These are phyloP conservation scores for Dasysyrphus tricinctus DNA, from an alignment of 2,888 invertebrate species.

Conservation along the genomic window DNA sequence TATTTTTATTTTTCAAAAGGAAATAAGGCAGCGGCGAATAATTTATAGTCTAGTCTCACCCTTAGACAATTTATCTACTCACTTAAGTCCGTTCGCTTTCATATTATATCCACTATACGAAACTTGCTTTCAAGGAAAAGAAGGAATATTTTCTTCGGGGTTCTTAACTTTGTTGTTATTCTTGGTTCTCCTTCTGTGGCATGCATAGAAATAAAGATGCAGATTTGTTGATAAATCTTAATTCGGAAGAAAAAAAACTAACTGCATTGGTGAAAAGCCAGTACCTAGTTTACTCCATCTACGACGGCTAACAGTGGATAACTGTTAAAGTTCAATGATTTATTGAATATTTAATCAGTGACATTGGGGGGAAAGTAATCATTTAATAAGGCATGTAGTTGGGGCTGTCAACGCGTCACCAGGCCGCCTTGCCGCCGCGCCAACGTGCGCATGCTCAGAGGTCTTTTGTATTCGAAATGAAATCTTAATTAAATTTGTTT, in stretches of 20 bases:
- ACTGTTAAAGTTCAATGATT: conserved; percentile 72
- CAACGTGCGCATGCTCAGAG: conserved; percentile 36
- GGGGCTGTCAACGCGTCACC: conserved; percentile 53
- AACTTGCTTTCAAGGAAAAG: conserved; percentile 37
- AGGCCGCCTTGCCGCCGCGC: neutral
- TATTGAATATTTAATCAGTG: conserved; percentile 75
- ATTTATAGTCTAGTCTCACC: conserved; percentile 74
- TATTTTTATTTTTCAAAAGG: conserved; percentile 20
- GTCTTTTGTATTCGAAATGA: conserved; percentile 38
- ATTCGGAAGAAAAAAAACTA: conserved; percentile 56
- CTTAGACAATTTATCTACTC: conserved; percentile 75
- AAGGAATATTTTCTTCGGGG: conserved; percentile 36
- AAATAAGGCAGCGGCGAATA: conserved; percentile 50
- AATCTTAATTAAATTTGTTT: conserved; percentile 67
- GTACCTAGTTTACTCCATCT: neutral
- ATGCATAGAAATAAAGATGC: conserved; percentile 55
- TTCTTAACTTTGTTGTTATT: conserved; percentile 20
- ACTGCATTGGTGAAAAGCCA: conserved; percentile 24
- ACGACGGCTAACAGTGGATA: conserved; percentile 42
- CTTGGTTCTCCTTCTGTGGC: conserved; percentile 13
- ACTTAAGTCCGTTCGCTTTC: conserved; percentile 56
- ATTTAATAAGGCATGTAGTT: conserved; percentile 62
- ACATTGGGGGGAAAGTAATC: conserved; percentile 60
- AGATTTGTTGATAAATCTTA: conserved; percentile 73
- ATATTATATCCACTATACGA: neutral